These are phyloP conservation scores for Cetonia aurata DNA, from an alignment of 2,888 invertebrate genomes.

Conservation along the genomic window DNA sequence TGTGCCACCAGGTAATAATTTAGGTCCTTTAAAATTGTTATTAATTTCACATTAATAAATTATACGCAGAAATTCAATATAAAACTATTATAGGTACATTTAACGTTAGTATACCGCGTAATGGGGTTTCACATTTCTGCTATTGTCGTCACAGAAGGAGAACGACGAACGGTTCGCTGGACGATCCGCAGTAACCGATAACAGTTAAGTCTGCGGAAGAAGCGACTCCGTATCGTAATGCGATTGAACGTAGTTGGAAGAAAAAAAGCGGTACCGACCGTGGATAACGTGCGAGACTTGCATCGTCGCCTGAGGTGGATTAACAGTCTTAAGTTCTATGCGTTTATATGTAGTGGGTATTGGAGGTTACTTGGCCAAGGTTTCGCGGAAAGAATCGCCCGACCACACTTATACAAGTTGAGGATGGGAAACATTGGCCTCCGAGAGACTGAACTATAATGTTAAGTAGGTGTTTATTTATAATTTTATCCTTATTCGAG, in stretches of 20 bases:
- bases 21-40: too few species aligned
- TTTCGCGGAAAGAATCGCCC: constrained; percentile 21
- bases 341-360: constrained; percentile 2
- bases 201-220: constrained; percentile 22
- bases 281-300: constrained; percentile 1
- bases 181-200: constrained; percentile 17
- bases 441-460: neutral
- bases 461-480: constrained; percentile 33
- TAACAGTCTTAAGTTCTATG: constrained; percentile 9
- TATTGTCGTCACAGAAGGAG: constrained; percentile 19
- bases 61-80: too few species aligned
- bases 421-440: neutral
- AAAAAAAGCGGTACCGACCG: constrained; percentile 2
- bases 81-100: too few species aligned
- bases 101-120: neutral
- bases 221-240: constrained; percentile 17
- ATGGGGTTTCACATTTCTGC: neutral
- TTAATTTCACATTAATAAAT: too few species aligned
- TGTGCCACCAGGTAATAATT: too few species aligned
- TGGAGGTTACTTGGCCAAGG: constrained; percentile 27
- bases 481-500: constrained; percentile 30
- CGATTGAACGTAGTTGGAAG: neutral
- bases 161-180: constrained; percentile 13
- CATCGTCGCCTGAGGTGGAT: constrained; percentile 6
- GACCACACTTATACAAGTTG: neutral